Base-by-base conservation (phyloP, 1,140 invertebrate species). In the Pararge aegeria region DNA sequence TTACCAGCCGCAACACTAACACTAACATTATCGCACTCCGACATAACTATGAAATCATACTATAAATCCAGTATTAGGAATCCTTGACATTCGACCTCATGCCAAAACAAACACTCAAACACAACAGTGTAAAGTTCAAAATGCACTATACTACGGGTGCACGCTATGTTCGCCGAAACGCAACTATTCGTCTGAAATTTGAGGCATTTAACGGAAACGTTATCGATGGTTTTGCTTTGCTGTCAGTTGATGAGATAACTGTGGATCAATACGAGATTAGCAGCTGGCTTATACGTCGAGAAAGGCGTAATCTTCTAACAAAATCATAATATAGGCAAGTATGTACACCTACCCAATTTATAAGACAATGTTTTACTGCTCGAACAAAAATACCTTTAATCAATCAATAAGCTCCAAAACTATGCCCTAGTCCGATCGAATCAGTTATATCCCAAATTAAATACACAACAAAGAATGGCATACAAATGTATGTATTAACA, bases 201-300 rank as follows among this genome's bases (percentile, higher is more conserved):
- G 64, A 64, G 63, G 55, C 67, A 61, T 67, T 75, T 73, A 60
- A 66, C 51, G 65, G 59, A 73, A 72, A 64, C 61, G 67, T 73
- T 85, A 80, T 85, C 72, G 60, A 52, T 53, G 30, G 44, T 63
- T 42, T 64, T 57, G 56, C 52, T 61, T 64, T 57, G 56, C 55
- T 61, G 53, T 60, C 65, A 75, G 70, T 80, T 69, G 64, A 73
- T 68, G 61, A 77, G 76, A 82, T 84, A 82, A 79, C 66, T 50
- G 53, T 40, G 54, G 70, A 77, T 67, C 69, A 44, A 56, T 66
- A 55, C 57, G 51, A 75, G 73, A 61, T 38, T 62, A 66, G 62
- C 60, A 13, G 12, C n/a, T 5, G 19, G 24, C 13, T 51, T 3
- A 20, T 19, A 40, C n/a, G 5, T 9, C 38, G 13, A 12, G 9